phyloP scores from a whole-genome alignment of 2,113 vertebrate species.

The Azemiops feae region DNA sequence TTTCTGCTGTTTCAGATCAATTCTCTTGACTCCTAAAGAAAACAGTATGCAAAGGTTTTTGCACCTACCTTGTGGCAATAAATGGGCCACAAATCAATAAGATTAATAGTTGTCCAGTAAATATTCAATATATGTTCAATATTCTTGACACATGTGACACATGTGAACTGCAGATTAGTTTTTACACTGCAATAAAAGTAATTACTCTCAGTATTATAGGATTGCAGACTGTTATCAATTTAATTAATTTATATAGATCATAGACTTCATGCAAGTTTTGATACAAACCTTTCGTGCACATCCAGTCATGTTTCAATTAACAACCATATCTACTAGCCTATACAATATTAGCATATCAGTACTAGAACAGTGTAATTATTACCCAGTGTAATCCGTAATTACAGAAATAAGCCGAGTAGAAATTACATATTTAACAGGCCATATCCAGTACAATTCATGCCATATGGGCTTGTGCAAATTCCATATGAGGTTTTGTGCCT shows the following conservation, averaged over 20 bases:
- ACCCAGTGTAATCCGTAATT: not conserved
- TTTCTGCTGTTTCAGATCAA: not conserved
- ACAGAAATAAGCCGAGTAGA: not conserved
- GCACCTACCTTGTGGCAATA: not conserved
- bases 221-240: not conserved
- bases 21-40: not conserved
- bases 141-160: not conserved
- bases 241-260: not conserved
- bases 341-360: not conserved
- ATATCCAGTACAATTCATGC: not conserved
- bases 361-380: not conserved
- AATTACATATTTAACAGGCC: not conserved
- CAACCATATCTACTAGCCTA: not conserved
- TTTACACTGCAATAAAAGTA: not conserved
- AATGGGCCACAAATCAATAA: not conserved
- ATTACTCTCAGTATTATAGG: not conserved
- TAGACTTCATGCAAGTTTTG: not conserved
- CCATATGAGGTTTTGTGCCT: not conserved
- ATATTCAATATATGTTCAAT: not conserved
- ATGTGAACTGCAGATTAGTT: not conserved
- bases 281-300: not conserved
- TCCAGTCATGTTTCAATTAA: not conserved
- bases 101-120: not conserved
- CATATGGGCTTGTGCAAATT: not conserved
- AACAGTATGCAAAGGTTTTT: not conserved